Evolutionary conservation across 2,888 invertebrate species (phyloP).

Genomic region (Pycnomerus fuliginosus): DNA sequence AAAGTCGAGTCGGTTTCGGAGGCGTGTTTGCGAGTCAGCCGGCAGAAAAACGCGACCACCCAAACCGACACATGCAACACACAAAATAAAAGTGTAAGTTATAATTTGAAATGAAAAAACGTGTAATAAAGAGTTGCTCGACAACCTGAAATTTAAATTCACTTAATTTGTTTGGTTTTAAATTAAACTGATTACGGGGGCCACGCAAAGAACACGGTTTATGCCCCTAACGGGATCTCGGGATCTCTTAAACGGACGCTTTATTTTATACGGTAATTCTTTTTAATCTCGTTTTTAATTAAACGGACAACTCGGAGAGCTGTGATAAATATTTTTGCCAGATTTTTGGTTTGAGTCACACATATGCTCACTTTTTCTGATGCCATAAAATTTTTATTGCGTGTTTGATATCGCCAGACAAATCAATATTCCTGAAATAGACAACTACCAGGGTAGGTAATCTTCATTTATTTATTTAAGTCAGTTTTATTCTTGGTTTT

Average conservation of each 20-base stretch:
- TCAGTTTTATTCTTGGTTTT: no score
- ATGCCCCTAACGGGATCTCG: constrained; percentile 7
- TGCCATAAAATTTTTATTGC: no score
- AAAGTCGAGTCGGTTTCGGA: constrained; percentile 4
- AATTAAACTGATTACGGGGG: constrained; percentile 16
- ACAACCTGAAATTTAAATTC: constrained; percentile 27
- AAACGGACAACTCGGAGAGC: constrained; percentile 9
- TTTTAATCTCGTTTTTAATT: no score
- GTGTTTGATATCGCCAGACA: no score
- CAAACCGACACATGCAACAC: constrained; percentile 29
- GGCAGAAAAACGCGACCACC: constrained; percentile 37
- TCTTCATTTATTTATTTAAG: no score
- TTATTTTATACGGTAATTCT: constrained; percentile 20
- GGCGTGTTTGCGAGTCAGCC: constrained; percentile 6
- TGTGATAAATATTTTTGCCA: no score
- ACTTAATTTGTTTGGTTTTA: constrained; percentile 22
- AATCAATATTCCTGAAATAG: no score
- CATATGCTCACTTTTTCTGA: no score
- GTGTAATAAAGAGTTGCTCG: constrained; percentile 31
- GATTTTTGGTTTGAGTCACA: no score
- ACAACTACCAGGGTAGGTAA: no score
- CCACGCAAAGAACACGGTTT: constrained; percentile 1
- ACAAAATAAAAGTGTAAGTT: constrained; percentile 40
- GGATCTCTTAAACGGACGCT: constrained; percentile 16
- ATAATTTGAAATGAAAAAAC: constrained; percentile 39